Evolutionary conservation across 1,140 invertebrate genomes (phyloP).

Genomic region (Eumeta japonica): DNA sequence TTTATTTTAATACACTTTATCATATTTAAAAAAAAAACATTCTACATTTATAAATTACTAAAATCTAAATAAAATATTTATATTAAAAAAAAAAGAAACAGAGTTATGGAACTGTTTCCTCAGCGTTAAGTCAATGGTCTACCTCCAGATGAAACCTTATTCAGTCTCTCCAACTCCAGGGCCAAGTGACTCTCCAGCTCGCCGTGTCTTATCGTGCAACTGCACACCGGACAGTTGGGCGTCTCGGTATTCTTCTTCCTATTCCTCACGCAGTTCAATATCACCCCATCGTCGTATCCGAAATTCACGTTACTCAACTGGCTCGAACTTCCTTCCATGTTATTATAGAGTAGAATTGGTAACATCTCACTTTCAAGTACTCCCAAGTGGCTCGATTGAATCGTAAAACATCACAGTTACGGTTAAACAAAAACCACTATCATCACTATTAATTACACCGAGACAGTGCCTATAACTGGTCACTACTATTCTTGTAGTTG

Average conservation of each 20-base stretch:
- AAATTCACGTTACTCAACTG: constrained; percentile 25
- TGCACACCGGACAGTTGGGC: constrained; percentile 50
- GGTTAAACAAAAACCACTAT: too few relatives aligned
- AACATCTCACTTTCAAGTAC: constrained; percentile 38
- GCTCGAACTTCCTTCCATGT: constrained; percentile 41
- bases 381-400: constrained; percentile 22
- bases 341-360: constrained; percentile 41
- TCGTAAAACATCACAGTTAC: constrained; percentile 42
- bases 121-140: neutral
- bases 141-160: constrained; percentile 33
- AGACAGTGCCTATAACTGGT: too few relatives aligned
- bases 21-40: neutral
- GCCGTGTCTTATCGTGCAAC: constrained; percentile 46
- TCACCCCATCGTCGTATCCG: constrained; percentile 38
- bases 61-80: neutral
- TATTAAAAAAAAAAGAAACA: neutral
- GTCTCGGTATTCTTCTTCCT: constrained; percentile 47
- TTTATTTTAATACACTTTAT: too few relatives aligned
- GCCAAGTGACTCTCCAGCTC: constrained; percentile 44
- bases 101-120: neutral
- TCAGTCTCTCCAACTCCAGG: constrained; percentile 44
- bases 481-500: too few relatives aligned
- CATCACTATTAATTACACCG: too few relatives aligned
- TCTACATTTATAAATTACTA: neutral
- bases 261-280: constrained; percentile 43